Percentiles rank a stretch among this genome's conserved stretches.
phyloP scores from a whole-genome alignment of 1,140 invertebrate species.

The Charaxes varanes region DNA sequence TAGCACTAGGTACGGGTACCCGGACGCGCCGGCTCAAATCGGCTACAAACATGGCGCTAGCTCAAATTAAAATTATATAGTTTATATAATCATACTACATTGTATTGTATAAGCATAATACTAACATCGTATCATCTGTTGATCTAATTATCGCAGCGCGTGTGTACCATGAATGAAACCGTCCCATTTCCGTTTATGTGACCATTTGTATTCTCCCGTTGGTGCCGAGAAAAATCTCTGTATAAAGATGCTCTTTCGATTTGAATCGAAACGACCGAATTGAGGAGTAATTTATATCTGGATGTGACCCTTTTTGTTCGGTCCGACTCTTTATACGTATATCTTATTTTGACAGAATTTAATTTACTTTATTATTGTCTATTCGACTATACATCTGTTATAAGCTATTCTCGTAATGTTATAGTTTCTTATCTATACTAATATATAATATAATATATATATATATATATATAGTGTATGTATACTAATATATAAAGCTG shows the following conservation, averaged over 20 bases:
- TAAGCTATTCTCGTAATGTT: too few relatives aligned
- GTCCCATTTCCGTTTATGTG: constrained; percentile 65
- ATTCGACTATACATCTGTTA: neutral
- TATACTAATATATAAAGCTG: too few relatives aligned
- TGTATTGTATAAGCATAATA: too few relatives aligned
- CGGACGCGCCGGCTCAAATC: too few relatives aligned
- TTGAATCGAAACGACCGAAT: constrained; percentile 15
- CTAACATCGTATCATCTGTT: too few relatives aligned
- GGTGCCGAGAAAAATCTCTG: constrained; percentile 59
- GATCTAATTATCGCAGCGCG: constrained; percentile 34
- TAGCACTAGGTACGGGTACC: too few relatives aligned
- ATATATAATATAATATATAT: too few relatives aligned
- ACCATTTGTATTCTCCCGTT: constrained; percentile 63
- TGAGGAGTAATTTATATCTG: constrained; percentile 14
- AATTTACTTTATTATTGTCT: neutral
- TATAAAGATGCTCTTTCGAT: constrained; percentile 20
- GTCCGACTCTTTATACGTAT: constrained; percentile 29
- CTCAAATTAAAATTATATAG: too few relatives aligned
- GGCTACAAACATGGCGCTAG: too few relatives aligned
- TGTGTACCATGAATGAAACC: constrained; percentile 51
- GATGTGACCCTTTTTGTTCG: constrained; percentile 41
- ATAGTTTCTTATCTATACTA: too few relatives aligned
- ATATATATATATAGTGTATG: too few relatives aligned
- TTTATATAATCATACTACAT: too few relatives aligned
- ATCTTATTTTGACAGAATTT: constrained; percentile 1